Evolutionary conservation across 2,888 invertebrate species (phyloP).

Genomic region (Thalpophila matura): DNA sequence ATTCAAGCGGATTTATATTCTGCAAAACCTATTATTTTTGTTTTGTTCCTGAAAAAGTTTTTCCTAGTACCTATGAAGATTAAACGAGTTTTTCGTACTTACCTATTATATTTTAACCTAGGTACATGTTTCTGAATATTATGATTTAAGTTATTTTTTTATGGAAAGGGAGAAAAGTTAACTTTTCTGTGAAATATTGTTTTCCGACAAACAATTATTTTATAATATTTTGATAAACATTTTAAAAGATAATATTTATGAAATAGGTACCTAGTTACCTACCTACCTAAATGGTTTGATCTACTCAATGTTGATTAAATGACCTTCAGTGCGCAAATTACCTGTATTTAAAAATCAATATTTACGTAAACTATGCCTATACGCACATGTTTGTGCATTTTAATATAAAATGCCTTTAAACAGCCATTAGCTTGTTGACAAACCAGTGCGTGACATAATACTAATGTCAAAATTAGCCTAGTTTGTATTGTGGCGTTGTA

Average conservation of each 20-base stretch:
- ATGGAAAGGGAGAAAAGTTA: background rate
- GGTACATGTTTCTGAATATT: no score
- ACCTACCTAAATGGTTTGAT: no score
- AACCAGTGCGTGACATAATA: conserved; percentile 50
- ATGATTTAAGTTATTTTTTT: no score
- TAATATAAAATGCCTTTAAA: conserved; percentile 6
- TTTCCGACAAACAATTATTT: background rate
- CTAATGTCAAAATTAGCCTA: conserved; percentile 58
- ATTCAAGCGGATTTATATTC: background rate
- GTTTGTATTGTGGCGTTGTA: conserved; percentile 30
- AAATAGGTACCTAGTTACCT: no score
- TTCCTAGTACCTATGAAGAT: no score
- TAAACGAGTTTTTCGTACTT: no score
- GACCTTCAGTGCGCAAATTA: background rate
- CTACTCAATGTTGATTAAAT: no score
- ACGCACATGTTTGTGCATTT: background rate
- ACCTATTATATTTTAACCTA: no score
- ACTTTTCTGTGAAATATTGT: no score
- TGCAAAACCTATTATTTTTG: background rate
- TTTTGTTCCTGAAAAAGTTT: background rate
- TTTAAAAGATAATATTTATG: no score
- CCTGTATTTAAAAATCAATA: background rate
- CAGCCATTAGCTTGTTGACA: conserved; percentile 43
- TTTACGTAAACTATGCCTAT: background rate
- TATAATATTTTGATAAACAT: no score